Evolutionary conservation across 53 echinoderm and acorn worm genomes (phyloP), one percentile per base, ranked within the genome.

Genomic region (Antedon mediterranea): DNA sequence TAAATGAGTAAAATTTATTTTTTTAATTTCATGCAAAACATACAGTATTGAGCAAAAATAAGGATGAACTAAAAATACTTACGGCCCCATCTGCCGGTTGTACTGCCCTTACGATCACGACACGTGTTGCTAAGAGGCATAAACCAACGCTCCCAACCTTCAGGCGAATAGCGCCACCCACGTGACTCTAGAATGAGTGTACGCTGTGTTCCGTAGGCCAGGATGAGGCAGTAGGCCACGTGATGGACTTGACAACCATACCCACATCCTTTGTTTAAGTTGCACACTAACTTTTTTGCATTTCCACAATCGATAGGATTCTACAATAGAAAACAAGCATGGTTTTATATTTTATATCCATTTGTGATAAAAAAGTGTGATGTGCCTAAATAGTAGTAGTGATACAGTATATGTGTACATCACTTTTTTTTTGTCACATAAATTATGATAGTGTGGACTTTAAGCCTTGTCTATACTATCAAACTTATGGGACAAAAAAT

Each of bases 231-330:
- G 82, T 91, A 91, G 0, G 89, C 89, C 0, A 94, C 91, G 33
- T 94, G 95, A 78, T 94, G 95, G 3, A 94, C 89, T 71, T 94
- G 95, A 34, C 95, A 94, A 0, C 95, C 95, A 72, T 94, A 94
- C 6, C 95, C 95, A 75, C 91, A 91, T 8, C 91, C 95, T 34
- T 94, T 91, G 78, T 91, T 91, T 32, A 94, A 84, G 76, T 91
- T 89, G 80, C 95, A 94, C 34, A 94, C 95, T 20, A 94, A 37
- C 76, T 94, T 94, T 80, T 89, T 91, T 72, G 95, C 95, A 83
- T 34, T 87, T 29, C 74, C 85, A 78, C 95, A 94, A 75, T 94
- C 91, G 29, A 83, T 79, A 30, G 95, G 95, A 83, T 94, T 94
- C 95, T 93, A 85, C 4, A 44, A 26, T 28, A 11, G 3, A 71